A percentile compares a stretch with the other conserved stretches of the same genome.
Conservation (phyloP, 2,797 vertebrate genomes). For the Clarias platycephalus region DNA sequence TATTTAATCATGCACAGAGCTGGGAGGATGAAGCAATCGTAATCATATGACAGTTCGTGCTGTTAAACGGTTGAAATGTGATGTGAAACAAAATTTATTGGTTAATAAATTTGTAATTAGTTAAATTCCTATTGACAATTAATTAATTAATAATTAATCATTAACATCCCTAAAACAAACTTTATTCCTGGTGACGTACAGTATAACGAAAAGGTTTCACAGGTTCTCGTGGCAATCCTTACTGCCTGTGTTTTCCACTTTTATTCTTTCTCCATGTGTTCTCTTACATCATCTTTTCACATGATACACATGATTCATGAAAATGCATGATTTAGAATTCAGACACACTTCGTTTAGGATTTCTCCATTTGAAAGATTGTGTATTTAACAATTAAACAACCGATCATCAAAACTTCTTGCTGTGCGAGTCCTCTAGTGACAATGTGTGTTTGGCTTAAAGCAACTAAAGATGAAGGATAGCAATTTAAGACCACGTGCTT, state of each 20-base stretch:
- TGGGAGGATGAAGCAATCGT: too few species aligned
- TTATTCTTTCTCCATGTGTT: too few species aligned
- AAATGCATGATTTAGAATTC: too few species aligned
- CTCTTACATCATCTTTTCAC: not conserved
- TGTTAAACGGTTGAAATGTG: too few species aligned
- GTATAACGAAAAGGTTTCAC: not conserved
- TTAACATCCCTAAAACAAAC: not conserved
- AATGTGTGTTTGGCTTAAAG: not conserved
- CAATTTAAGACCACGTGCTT: not conserved
- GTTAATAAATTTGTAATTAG: too few species aligned
- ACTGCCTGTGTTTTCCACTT: not conserved
- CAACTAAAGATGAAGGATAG: not conserved
- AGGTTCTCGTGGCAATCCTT: not conserved
- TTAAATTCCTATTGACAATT: too few species aligned
- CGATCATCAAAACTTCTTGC: not conserved
- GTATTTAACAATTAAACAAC: not conserved
- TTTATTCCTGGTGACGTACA: not conserved
- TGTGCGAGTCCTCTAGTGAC: not conserved
- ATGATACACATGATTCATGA: not conserved
- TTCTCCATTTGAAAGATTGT: not conserved
- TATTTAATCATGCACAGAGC: too few species aligned
- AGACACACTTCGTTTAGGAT: too few species aligned
- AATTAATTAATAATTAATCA: too few species aligned
- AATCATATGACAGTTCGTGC: too few species aligned
- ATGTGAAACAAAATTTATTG: too few species aligned